These are phyloP conservation scores for Sinonovacula constricta DNA, from an alignment of 1,140 invertebrate species.

Conservation along the genomic window DNA sequence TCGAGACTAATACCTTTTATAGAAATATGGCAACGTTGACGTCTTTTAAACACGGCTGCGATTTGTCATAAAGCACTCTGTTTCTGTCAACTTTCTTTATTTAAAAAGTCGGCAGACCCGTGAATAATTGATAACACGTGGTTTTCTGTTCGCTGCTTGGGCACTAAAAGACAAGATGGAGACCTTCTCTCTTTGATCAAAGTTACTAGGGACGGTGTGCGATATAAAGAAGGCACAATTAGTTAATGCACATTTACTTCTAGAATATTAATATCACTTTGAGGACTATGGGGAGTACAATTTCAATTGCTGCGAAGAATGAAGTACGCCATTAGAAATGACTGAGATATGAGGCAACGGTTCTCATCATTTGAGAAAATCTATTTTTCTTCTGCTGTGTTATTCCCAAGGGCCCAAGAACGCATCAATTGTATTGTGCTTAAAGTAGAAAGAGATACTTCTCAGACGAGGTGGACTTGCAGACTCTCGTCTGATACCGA, in stretches of 20 bases:
- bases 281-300: slow-evolving; percentile 55
- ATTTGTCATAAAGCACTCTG: slow-evolving; percentile 46
- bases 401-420: slow-evolving; percentile 14
- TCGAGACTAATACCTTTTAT: slow-evolving; percentile 28
- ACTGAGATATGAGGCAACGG: slow-evolving; percentile 44
- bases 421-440: slow-evolving; percentile 26
- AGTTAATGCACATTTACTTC: slow-evolving; percentile 69
- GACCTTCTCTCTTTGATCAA: slow-evolving; percentile 24
- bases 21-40: slow-evolving; percentile 20
- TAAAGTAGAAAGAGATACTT: slow-evolving; percentile 53
- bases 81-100: slow-evolving; percentile 33
- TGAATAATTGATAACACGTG: slow-evolving; percentile 47
- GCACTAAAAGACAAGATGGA: slow-evolving; percentile 35
- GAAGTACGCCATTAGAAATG: slow-evolving; percentile 38
- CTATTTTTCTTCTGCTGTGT: slow-evolving; percentile 50
- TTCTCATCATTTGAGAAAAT: slow-evolving; percentile 33
- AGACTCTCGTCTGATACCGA: neutral
- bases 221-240: slow-evolving; percentile 64
- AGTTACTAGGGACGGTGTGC: slow-evolving; percentile 41
- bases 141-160: neutral
- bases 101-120: neutral
- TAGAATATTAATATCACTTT: slow-evolving; percentile 69
- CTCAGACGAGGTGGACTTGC: slow-evolving; percentile 52
- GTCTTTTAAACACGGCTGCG: slow-evolving; percentile 47
- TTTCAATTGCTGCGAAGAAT: slow-evolving; percentile 59